phyloP scores from a whole-genome alignment of 2,888 invertebrate genomes.

The Malachius bipustulatus region DNA sequence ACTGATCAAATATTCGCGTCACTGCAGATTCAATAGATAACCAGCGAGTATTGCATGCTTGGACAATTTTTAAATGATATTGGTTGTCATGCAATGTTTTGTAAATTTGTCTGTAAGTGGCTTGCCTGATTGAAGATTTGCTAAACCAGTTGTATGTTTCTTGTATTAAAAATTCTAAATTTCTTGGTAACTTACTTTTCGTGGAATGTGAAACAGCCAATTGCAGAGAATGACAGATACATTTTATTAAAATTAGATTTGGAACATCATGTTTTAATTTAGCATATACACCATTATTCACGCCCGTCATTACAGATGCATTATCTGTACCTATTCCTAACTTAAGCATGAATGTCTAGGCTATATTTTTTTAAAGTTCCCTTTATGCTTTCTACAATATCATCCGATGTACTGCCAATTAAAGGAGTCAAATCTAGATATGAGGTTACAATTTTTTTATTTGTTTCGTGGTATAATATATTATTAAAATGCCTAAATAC shows the following conservation, averaged over 20 bases:
- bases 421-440: constrained; percentile 15
- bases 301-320: constrained; percentile 5
- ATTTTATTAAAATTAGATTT: constrained; percentile 3
- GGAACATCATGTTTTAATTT: constrained; percentile 6
- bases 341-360: background rate
- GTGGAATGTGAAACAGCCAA: constrained; percentile 21
- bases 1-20: constrained; percentile 16
- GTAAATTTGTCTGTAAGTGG: constrained; percentile 12
- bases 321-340: constrained; percentile 5
- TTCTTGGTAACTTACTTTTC: constrained; percentile 19
- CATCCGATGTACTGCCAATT: constrained; percentile 15
- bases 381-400: constrained; percentile 11
- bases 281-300: constrained; percentile 6
- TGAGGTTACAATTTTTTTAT: constrained; percentile 5
- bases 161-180: constrained; percentile 24
- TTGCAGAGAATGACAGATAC: constrained; percentile 24
- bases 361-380: constrained; percentile 9
- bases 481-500: constrained; percentile 19
- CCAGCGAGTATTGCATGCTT: constrained; percentile 9
- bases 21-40: constrained; percentile 17
- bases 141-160: constrained; percentile 22
- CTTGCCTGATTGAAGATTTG: constrained; percentile 16
- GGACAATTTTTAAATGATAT: constrained; percentile 10
- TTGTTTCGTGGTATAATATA: constrained; percentile 10
- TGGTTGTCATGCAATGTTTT: constrained; percentile 11